These are phyloP conservation scores for Chaetophractus vellerosus DNA, from an alignment of 2,797 vertebrate species.

Conservation along the genomic window DNA sequence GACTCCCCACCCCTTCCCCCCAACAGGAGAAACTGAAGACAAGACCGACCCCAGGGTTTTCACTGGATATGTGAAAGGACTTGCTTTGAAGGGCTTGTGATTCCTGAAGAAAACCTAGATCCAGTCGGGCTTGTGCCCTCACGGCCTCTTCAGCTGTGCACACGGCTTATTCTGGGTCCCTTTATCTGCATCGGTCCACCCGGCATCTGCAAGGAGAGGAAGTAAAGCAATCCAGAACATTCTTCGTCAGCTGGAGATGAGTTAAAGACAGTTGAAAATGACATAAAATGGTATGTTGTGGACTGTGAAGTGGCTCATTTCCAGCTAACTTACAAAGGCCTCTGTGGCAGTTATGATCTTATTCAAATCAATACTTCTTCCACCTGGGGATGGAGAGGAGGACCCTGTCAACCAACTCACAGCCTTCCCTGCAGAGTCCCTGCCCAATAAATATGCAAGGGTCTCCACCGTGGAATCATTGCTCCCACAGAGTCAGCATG, in stretches of 20 bases:
- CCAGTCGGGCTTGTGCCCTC: not conserved
- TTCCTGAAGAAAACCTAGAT: not conserved
- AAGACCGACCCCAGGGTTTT: not conserved
- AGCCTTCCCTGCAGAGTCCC: not conserved
- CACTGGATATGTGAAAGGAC: not conserved
- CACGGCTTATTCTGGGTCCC: conserved; percentile 55
- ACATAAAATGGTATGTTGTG: conserved; percentile 61
- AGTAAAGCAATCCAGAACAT: conserved; percentile 75
- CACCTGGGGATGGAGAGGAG: conserved; percentile 44
- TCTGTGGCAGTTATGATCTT: conserved; percentile 76
- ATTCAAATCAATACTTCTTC: conserved; percentile 67
- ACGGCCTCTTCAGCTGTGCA: conserved; percentile 48
- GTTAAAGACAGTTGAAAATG: conserved; percentile 82
- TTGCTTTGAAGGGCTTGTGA: not conserved
- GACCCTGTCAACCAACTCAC: not conserved
- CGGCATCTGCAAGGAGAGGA: conserved; percentile 68
- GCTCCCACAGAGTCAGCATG: not conserved
- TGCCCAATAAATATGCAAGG: not conserved
- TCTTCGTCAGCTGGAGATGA: conserved; percentile 70
- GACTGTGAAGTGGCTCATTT: conserved; percentile 65
- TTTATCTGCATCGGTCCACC: conserved; percentile 75
- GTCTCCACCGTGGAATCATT: not conserved
- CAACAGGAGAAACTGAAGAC: not conserved
- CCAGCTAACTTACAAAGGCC: conserved; percentile 62
- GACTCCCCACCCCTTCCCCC: not conserved